Evolutionary conservation across 1,140 invertebrate genomes (phyloP).

Genomic region (Popillia japonica): DNA sequence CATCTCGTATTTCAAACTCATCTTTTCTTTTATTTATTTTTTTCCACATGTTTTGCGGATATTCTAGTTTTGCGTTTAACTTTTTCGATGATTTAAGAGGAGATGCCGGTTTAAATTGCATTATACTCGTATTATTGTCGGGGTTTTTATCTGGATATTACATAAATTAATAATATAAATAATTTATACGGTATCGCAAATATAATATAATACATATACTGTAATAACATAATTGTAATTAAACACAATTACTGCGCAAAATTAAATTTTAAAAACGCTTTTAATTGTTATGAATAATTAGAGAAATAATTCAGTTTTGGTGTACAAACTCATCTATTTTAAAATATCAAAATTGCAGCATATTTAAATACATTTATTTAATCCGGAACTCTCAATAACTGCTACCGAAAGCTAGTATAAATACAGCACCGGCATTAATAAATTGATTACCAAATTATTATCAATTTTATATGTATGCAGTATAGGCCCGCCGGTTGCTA

Average conservation of each 20-base stretch:
- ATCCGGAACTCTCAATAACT: not conserved
- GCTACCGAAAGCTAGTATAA: not conserved
- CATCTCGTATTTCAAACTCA: not conserved
- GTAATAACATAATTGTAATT: too few species aligned
- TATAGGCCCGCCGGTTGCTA: too few species aligned
- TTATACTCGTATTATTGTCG: too few species aligned
- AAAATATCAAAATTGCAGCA: not conserved
- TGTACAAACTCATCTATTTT: too few species aligned
- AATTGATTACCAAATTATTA: conserved; percentile 1
- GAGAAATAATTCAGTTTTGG: too few species aligned
- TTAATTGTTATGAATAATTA: too few species aligned
- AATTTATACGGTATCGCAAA: too few species aligned
- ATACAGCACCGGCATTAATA: not conserved
- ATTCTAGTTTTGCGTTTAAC: not conserved
- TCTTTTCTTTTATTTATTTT: not conserved
- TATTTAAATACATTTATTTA: not conserved
- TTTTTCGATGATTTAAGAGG: not conserved
- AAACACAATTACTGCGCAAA: too few species aligned
- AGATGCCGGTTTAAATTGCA: not conserved
- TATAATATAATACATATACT: too few species aligned
- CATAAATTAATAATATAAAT: too few species aligned
- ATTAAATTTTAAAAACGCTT: too few species aligned
- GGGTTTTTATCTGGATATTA: too few species aligned
- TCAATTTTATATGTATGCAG: not conserved
- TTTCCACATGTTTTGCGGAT: not conserved